phyloP scores from a whole-genome alignment of 2,888 invertebrate species.

The Dynastes maya region DNA sequence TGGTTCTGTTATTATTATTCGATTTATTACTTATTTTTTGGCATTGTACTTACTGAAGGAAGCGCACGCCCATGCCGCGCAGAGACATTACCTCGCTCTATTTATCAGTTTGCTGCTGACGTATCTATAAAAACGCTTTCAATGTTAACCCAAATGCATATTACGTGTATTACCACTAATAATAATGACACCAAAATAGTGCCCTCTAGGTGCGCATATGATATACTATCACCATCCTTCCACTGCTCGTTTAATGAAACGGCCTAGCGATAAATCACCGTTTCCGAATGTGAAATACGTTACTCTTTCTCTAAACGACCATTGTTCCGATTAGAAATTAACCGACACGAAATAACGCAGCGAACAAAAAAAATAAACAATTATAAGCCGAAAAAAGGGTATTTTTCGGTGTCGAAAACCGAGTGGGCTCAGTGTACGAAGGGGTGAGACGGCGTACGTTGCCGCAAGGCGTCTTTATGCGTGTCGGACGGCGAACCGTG shows the following conservation, averaged over 20 bases:
- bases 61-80: no score
- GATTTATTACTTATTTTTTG: no score
- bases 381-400: slow-evolving; percentile 22
- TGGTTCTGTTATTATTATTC: no score
- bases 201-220: slow-evolving; percentile 38
- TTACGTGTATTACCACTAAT: slow-evolving; percentile 11
- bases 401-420: slow-evolving; percentile 51
- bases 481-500: slow-evolving; percentile 55
- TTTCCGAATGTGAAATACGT: slow-evolving; percentile 20
- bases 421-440: slow-evolving; percentile 51
- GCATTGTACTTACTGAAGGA: no score
- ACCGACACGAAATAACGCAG: slow-evolving; percentile 28
- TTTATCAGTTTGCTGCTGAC: neutral
- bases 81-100: no score
- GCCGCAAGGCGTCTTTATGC: slow-evolving; percentile 57
- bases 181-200: slow-evolving; percentile 17
- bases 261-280: slow-evolving; percentile 40
- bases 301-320: slow-evolving; percentile 37
- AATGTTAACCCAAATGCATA: no score
- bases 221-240: slow-evolving; percentile 39
- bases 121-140: neutral
- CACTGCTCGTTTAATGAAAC: slow-evolving; percentile 39
- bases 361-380: slow-evolving; percentile 16
- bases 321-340: slow-evolving; percentile 50
- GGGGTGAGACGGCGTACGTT: neutral